Conservation (phyloP, 2,797 vertebrate species). For the Melanotaenia maccullochi region DNA sequence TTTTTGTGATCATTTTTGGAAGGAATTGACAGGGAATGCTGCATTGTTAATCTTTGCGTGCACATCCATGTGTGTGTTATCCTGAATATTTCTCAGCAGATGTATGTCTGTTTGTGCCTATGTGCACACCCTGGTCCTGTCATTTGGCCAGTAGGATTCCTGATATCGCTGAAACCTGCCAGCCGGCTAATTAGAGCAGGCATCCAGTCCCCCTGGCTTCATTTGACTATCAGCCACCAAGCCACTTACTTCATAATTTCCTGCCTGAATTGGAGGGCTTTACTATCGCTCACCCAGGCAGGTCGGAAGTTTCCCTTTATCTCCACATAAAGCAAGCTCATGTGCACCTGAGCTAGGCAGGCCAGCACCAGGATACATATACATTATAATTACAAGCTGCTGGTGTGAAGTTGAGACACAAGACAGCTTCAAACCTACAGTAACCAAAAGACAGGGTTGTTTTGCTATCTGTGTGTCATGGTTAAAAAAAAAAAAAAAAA, state of each 20-base stretch:
- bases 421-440: slow-evolving; percentile 58
- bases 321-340: slow-evolving; percentile 69
- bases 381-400: slow-evolving; percentile 71
- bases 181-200: slow-evolving; percentile 81
- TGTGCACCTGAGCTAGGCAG: slow-evolving; percentile 55
- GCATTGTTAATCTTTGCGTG: slow-evolving; percentile 25
- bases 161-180: slow-evolving; percentile 70
- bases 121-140: slow-evolving; percentile 50
- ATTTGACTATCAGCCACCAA: slow-evolving; percentile 82
- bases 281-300: slow-evolving; percentile 76
- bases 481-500: slow-evolving; percentile 8
- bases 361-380: slow-evolving; percentile 52
- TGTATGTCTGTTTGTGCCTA: slow-evolving; percentile 23
- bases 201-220: slow-evolving; percentile 75
- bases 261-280: slow-evolving; percentile 81
- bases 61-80: slow-evolving; percentile 12
- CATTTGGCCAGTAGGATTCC: slow-evolving; percentile 65
- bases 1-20: slow-evolving; percentile 29
- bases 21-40: slow-evolving; percentile 41
- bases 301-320: slow-evolving; percentile 81
- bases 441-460: slow-evolving; percentile 47
- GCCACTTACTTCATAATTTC: slow-evolving; percentile 85
- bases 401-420: slow-evolving; percentile 47
- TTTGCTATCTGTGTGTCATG: slow-evolving; percentile 32
- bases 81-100: slow-evolving; percentile 22